phyloP scores from a whole-genome alignment of 2,888 invertebrate species.

The Bruchidius siliquastri region DNA sequence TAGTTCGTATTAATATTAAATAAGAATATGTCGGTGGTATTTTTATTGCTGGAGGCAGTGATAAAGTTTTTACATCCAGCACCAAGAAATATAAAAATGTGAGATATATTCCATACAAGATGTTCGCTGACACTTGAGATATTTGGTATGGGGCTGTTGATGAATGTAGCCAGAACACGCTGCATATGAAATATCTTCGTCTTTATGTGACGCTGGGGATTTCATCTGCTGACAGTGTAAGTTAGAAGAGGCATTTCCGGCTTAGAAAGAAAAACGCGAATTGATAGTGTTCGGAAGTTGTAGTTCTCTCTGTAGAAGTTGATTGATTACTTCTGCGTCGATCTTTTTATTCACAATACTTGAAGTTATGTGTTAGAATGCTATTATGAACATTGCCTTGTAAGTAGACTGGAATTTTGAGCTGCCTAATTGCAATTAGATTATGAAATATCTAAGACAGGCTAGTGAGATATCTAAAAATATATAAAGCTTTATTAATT shows the following conservation, averaged over 20 bases:
- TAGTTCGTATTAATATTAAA: neutral
- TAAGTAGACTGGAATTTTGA: too few relatives aligned
- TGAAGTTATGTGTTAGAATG: neutral
- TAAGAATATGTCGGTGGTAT: neutral
- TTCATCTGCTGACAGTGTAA: neutral
- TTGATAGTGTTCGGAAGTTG: neutral
- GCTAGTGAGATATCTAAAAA: too few relatives aligned
- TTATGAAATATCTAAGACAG: too few relatives aligned
- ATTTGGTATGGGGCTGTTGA: neutral
- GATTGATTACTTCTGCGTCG: neutral
- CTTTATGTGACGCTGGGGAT: neutral
- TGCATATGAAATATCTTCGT: neutral
- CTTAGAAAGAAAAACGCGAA: neutral
- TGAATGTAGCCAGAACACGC: neutral
- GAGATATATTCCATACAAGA: neutral
- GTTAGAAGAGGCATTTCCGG: neutral
- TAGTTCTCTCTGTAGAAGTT: neutral
- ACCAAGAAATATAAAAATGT: neutral
- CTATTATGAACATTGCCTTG: too few relatives aligned
- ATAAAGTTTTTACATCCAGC: neutral
- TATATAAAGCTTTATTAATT: too few relatives aligned
- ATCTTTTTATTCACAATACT: neutral
- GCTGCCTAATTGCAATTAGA: too few relatives aligned
- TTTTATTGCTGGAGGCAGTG: neutral
- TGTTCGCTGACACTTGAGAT: neutral